Percentiles rank a stretch among this genome's conserved stretches.
Evolutionary conservation across 2,113 vertebrate genomes (phyloP).

Genomic region (Trogon melanurus): DNA sequence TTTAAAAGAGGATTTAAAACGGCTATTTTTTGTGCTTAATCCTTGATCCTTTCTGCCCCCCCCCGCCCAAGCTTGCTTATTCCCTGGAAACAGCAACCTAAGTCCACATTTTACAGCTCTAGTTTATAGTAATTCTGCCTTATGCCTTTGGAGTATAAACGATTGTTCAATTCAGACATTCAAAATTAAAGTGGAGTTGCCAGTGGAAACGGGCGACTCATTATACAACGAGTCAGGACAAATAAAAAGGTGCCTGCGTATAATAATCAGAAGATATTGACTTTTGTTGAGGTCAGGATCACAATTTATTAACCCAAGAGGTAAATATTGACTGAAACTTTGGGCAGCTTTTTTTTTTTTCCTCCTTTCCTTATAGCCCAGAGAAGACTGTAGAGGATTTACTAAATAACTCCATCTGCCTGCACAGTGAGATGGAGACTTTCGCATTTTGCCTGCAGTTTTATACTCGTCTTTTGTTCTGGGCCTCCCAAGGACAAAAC

Average conservation of each 20-base stretch:
- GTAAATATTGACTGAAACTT: conserved; percentile 79
- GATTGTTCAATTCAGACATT: conserved; percentile 54
- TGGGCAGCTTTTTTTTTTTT: conserved; percentile 15
- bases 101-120: conserved; percentile 17
- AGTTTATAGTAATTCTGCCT: conserved; percentile 40
- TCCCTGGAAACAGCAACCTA: conserved; percentile 39
- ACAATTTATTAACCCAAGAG: conserved; percentile 77
- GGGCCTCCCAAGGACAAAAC: conserved; percentile 39
- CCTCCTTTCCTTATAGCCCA: not conserved
- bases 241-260: conserved; percentile 64
- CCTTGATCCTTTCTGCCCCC: conserved; percentile 39
- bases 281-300: conserved; percentile 72
- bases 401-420: conserved; percentile 60
- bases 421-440: conserved; percentile 35
- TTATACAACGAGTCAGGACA: conserved; percentile 63
- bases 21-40: conserved; percentile 47
- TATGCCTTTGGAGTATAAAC: conserved; percentile 41
- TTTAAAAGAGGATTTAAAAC: conserved; percentile 57
- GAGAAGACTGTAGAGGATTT: conserved; percentile 32
- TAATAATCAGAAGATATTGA: conserved; percentile 73
- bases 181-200: conserved; percentile 63
- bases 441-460: conserved; percentile 42
- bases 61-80: not conserved
- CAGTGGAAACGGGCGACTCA: conserved; percentile 64
- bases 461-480: conserved; percentile 51